These are phyloP conservation scores for Myripristis jacobus DNA, from an alignment of 2,797 vertebrate species.

Conservation along the genomic window DNA sequence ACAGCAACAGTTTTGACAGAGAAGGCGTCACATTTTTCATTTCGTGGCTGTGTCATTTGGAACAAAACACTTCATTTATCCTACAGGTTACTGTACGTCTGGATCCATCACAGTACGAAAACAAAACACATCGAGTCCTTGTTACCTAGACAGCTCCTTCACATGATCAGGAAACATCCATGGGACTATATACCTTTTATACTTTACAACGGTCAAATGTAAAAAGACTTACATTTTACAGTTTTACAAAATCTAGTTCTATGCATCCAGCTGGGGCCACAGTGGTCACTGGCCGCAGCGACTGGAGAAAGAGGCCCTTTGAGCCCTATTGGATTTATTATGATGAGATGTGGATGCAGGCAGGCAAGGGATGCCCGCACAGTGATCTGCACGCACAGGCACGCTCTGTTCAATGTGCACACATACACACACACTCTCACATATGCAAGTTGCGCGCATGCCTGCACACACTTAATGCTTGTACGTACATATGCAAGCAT, in stretches of 20 bases:
- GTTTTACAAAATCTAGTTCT: conserved; percentile 54
- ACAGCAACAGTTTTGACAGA: conserved; percentile 10
- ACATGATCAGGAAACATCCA: conserved; percentile 53
- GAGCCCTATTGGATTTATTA: conserved; percentile 61
- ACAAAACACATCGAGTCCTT: conserved; percentile 47
- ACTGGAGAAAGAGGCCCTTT: conserved; percentile 47
- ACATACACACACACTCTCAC: conserved; percentile 50
- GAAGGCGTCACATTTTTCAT: conserved; percentile 14
- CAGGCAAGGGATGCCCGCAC: conserved; percentile 43
- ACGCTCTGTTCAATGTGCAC: conserved; percentile 60
- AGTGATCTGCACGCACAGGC: conserved; percentile 66
- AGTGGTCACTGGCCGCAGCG: conserved; percentile 49
- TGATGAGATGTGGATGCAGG: conserved; percentile 58
- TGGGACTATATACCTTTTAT: conserved; percentile 56
- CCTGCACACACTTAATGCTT: conserved; percentile 48
- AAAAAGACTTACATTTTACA: conserved; percentile 68
- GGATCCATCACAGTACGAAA: conserved; percentile 44
- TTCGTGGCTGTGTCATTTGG: conserved; percentile 55
- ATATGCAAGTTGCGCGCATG: conserved; percentile 61
- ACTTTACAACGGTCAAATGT: conserved; percentile 70
- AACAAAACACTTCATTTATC: conserved; percentile 42
- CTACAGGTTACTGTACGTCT: conserved; percentile 30
- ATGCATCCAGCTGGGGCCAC: conserved; percentile 51
- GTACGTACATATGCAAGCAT: conserved; percentile 44
- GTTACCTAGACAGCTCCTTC: conserved; percentile 34